These are phyloP conservation scores for Colletes latitarsis DNA, from an alignment of 1,140 invertebrate genomes.

Conservation along the genomic window DNA sequence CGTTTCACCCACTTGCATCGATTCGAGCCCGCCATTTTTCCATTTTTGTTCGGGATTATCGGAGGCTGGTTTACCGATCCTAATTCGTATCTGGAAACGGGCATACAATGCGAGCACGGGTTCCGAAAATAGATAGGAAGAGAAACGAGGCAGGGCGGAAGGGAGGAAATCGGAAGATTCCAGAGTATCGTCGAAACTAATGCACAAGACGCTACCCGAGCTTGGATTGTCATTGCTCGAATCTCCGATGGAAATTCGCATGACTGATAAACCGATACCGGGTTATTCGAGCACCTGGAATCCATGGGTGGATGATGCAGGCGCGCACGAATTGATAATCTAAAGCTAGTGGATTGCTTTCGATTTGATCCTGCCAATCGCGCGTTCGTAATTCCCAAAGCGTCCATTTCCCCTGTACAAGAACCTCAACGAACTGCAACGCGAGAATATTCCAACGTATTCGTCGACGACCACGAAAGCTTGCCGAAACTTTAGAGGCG, in stretches of 20 bases:
- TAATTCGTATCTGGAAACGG: slow-evolving; percentile 51
- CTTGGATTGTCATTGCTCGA: slow-evolving; percentile 51
- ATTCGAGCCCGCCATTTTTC: slow-evolving; percentile 42
- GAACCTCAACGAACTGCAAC: too few species aligned
- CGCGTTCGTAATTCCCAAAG: not conserved
- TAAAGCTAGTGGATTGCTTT: slow-evolving; percentile 1
- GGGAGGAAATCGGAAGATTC: slow-evolving; percentile 36
- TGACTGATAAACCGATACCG: slow-evolving; percentile 47
- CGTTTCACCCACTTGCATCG: slow-evolving; percentile 9
- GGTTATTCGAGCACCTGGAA: slow-evolving; percentile 16
- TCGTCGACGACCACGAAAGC: too few species aligned
- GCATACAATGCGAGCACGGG: slow-evolving; percentile 26
- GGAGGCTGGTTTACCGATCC: slow-evolving; percentile 47
- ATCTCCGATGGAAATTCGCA: slow-evolving; percentile 38
- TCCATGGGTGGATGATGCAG: not conserved
- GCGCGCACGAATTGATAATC: slow-evolving; percentile 26
- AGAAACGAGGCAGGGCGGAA: not conserved
- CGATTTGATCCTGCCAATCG: not conserved
- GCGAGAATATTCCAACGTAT: too few species aligned
- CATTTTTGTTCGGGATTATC: slow-evolving; percentile 52
- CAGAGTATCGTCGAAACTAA: slow-evolving; percentile 29
- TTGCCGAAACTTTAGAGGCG: too few species aligned
- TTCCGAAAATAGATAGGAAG: slow-evolving; percentile 38
- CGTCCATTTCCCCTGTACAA: too few species aligned
- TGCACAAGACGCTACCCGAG: slow-evolving; percentile 30